Evolutionary conservation across 2,888 invertebrate species (phyloP), one percentile per base, ranked within the genome.

Genomic region (Phlogophora meticulosa): DNA sequence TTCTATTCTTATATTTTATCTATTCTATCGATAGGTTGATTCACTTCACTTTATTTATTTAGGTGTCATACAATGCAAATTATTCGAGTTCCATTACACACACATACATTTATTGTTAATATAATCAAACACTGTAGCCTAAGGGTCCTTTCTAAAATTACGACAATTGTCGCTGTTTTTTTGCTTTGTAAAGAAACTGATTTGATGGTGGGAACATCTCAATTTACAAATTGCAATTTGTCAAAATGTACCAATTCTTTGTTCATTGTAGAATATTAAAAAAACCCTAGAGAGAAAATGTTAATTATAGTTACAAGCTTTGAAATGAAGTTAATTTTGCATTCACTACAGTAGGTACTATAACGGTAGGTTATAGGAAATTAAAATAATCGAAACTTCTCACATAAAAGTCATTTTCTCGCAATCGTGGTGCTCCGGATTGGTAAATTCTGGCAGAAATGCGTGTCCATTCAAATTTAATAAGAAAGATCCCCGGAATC

Each of bases 61-160:
- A 57, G 40, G 73, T 78, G 74, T 75, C 75, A 61, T 74, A 55
- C 4, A 17, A 24, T 42, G 52, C 56, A 58, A 78, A 42, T 34
- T 10, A 56, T n/a, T 58, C 42, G 11, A 72, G 17, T 64, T 32
- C 42, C 73, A 70, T 75, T 36, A 46, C 9, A 61, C 34, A 51
- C 75, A 52, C 38, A 49, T 22, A 75, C 69, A 58, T 59, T 59
- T 28, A 28, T 36, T 10, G 42, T 22, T 34, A 17, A 22, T 49
- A 56, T 28, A 7, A 11, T 46, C 7, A 43, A n/a, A 46, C 9
- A 61, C 60, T 61, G 28, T 59, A 56, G 55, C 59, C 58, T 61
- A 45, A 70, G 75, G 69, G 49, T 72, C 55, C 24, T 0, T 36
- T 22, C 2, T 4, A 61, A 38, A 56, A 55, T 46, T 36, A 20